A percentile compares a stretch with the other conserved stretches of the same genome.
phyloP scores from a whole-genome alignment of 2,797 vertebrate species.

The Sebastes nivosus region DNA sequence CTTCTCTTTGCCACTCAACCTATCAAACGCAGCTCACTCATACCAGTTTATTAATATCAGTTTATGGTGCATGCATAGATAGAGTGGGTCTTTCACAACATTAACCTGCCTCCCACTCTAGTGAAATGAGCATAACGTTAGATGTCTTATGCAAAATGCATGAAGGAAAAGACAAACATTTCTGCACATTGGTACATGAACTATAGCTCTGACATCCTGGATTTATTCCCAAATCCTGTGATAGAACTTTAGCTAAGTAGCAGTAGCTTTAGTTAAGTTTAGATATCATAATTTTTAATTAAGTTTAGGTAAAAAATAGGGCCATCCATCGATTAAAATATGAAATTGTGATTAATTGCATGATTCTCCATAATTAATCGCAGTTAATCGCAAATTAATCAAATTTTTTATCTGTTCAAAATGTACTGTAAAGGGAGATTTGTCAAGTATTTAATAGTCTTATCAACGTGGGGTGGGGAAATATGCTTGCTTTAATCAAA shows the following conservation, averaged over 20 bases:
- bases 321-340: neutral
- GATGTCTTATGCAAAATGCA: neutral
- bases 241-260: neutral
- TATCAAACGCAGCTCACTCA: neutral
- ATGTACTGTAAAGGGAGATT: too few relatives aligned
- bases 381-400: too few relatives aligned
- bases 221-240: neutral
- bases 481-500: too few relatives aligned
- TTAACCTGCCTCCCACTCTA: neutral
- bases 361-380: too few relatives aligned
- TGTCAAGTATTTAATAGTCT: too few relatives aligned
- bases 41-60: neutral
- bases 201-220: neutral
- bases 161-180: neutral
- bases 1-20: neutral
- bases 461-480: too few relatives aligned
- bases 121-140: neutral
- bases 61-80: neutral
- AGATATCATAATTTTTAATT: neutral
- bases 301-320: neutral
- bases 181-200: neutral
- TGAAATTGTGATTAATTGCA: accelerated
- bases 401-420: too few relatives aligned
- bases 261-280: neutral
- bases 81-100: neutral